A percentile compares a stretch with the other conserved stretches of the same genome.
Conservation (phyloP, 2,888 invertebrate genomes). For the Loripinus fragilis region DNA sequence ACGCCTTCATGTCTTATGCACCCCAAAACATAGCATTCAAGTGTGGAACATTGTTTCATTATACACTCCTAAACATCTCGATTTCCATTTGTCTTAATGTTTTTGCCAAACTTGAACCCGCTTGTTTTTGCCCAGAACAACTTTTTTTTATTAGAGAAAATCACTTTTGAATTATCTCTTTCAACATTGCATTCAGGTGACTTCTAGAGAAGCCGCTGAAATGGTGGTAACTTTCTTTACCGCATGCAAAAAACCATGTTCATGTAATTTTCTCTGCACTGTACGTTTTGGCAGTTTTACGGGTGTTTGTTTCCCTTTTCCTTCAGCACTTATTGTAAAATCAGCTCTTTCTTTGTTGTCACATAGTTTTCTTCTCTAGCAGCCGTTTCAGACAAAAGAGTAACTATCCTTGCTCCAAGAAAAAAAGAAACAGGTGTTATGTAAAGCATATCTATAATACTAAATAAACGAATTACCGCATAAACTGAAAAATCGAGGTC, state of each 20-base stretch:
- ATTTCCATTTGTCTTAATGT: too few relatives aligned
- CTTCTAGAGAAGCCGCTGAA: slow-evolving; percentile 4
- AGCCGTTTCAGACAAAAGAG: neutral
- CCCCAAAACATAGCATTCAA: slow-evolving; percentile 1
- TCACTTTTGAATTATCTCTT: neutral
- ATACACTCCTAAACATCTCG: too few relatives aligned
- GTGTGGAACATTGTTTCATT: neutral
- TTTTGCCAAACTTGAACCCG: too few relatives aligned
- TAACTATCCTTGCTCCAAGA: too few relatives aligned
- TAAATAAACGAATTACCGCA: too few relatives aligned
- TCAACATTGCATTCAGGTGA: neutral
- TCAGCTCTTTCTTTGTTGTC: neutral
- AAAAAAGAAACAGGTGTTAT: too few relatives aligned
- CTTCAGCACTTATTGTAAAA: neutral
- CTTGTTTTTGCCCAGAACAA: too few relatives aligned
- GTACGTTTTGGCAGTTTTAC: neutral
- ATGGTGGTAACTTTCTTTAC: neutral
- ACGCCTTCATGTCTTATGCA: neutral
- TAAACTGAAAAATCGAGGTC: too few relatives aligned
- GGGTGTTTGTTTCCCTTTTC: neutral
- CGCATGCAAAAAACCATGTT: neutral
- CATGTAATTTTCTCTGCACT: neutral
- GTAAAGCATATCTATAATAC: too few relatives aligned
- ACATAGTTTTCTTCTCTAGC: neutral
- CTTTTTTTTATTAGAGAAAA: too few relatives aligned